Evolutionary conservation across 2,888 invertebrate species (phyloP).

Genomic region (Cheilosia vernalis): DNA sequence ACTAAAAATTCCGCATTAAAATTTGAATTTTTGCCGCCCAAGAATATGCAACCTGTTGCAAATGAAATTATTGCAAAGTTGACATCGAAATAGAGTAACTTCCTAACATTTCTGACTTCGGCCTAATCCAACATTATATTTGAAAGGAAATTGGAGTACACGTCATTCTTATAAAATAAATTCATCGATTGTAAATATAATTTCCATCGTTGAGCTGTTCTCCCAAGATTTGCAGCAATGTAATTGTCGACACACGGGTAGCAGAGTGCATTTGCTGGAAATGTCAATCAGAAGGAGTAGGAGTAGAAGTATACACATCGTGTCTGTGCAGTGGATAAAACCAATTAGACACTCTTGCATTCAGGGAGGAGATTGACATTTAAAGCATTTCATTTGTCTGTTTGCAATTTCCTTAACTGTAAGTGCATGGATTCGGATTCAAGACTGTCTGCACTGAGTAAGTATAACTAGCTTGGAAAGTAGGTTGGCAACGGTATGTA

Average conservation of each 20-base stretch:
- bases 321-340: constrained; percentile 40
- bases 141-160: constrained; percentile 1
- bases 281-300: constrained; percentile 29
- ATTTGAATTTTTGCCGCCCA: no score
- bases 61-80: background rate
- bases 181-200: constrained; percentile 28
- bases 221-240: background rate
- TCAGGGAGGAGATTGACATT: constrained; percentile 68
- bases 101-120: background rate
- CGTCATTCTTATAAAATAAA: background rate
- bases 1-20: no score
- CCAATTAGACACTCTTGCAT: constrained; percentile 70
- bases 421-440: constrained; percentile 7
- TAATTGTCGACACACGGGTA: constrained; percentile 9
- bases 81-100: background rate
- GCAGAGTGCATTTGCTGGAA: constrained; percentile 22
- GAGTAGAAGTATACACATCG: background rate
- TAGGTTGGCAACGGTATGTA: constrained; percentile 34
- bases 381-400: constrained; percentile 63
- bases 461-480: constrained; percentile 17
- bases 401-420: constrained; percentile 66
- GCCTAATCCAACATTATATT: background rate
- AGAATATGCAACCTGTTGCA: no score
- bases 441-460: background rate
- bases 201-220: background rate